A percentile compares a stretch with the other conserved stretches of the same genome.
Conservation (phyloP, 2,888 invertebrate species). For the Scrobipalpa costella region DNA sequence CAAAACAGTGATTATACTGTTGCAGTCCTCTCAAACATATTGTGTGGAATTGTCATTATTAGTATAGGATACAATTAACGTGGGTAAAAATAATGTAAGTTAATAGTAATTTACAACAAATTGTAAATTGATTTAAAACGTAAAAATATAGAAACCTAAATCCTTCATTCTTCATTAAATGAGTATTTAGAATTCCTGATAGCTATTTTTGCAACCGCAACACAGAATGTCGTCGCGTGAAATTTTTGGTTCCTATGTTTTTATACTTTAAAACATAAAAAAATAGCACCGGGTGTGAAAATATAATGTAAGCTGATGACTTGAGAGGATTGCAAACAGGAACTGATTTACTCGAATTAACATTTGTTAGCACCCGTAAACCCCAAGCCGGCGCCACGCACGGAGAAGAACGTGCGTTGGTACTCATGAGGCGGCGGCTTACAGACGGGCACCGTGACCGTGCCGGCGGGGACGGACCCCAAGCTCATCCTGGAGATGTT, state of each 20-base stretch:
- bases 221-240: too few relatives aligned
- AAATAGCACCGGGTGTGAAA: too few relatives aligned
- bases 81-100: too few relatives aligned
- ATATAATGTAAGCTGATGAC: neutral
- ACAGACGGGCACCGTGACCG: conserved; percentile 80
- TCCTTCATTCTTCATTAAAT: too few relatives aligned
- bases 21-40: conserved; percentile 12
- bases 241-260: too few relatives aligned
- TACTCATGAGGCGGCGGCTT: conserved; percentile 63
- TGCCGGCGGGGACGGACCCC: conserved; percentile 79
- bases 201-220: too few relatives aligned
- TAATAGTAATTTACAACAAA: too few relatives aligned
- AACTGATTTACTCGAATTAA: neutral
- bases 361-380: conserved; percentile 26
- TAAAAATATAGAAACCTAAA: too few relatives aligned
- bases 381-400: conserved; percentile 69
- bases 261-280: too few relatives aligned
- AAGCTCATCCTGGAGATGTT: conserved; percentile 80
- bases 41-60: neutral
- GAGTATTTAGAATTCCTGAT: too few relatives aligned
- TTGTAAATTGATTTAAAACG: too few relatives aligned
- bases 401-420: conserved; percentile 75
- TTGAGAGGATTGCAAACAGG: conserved; percentile 14
- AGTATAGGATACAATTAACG: too few relatives aligned
- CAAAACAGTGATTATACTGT: neutral